Base-by-base conservation (phyloP, 2,888 invertebrate genomes). In the Emesis russula region DNA sequence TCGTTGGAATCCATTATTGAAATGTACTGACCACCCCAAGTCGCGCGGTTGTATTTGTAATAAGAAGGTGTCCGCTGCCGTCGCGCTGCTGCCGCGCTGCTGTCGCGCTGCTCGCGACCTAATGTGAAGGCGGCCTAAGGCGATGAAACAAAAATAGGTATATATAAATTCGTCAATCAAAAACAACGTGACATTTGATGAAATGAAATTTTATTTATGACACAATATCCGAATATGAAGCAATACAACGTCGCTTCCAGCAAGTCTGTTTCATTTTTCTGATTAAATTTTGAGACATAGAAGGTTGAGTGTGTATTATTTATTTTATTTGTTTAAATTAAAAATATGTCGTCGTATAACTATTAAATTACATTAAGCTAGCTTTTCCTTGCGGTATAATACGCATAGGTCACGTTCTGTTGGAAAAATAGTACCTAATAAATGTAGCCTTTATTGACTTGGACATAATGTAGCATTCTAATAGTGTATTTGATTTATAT, bases 41-140 rank as follows among this genome's bases (percentile, higher is more conserved):
- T 68, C 70, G 79, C 70, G 79, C 70, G 70, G 79, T 33, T 79
- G 79, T 68, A 79, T 38, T 44, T 70, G 73, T 38, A 73, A 73
- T 38, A 18, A 68, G 79, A 79, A 79, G 79, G 79, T 70, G 18
- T 79, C 68, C 70, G 79, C 79, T 79, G 79, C 79, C 33, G 79
- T 70, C 76, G 76, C 76, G 58, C 53, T 25, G 76, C 58, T 75
- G 41, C 44, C 75, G 75, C 41, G 44, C 48, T 75, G 48, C 41
- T 76, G 53, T 41, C 73, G 73, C 73, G 25, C 25, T 25, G 25
- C 25, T 25, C 25, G 25, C 25, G 25, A 25, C 25, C 25, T 25
- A 25, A 25, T 25, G 25, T 25, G 25, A 25, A 25, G 25, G 25
- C 25, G 25, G 25, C 25, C 25, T 25, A 25, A 25, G 25, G n/a